Evolutionary conservation across 2,113 vertebrate genomes (phyloP), one percentile per base, ranked within the genome.

Genomic region (Caretta caretta): DNA sequence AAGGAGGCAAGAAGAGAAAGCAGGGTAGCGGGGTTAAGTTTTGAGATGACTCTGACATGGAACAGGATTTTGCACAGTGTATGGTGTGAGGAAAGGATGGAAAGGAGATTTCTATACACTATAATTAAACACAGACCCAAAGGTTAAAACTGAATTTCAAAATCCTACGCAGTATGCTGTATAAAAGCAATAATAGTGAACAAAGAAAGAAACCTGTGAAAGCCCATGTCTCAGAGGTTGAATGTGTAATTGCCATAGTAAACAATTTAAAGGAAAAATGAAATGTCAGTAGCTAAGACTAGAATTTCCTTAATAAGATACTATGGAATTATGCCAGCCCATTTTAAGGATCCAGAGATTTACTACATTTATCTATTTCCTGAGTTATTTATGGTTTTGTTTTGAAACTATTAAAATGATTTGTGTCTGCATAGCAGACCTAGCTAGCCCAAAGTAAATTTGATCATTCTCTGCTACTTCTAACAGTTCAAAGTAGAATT

Each of bases 401-500:
- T 96, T 96, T 93, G 69, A 86, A 90, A 85, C 89, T 81, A 59
- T 84, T 76, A 29, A 53, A 93, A 82, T 89, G 84, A 94, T 95
- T 84, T 92, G 95, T 97, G 93, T 42, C 57, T 76, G 11, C 50
- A 31, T 53, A 46, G 13, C 83, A 65, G 48, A 42, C 72, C 17
- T 84, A 49, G 20, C 54, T 86, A 89, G 72, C 78, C 29, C 46
- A 65, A 82, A 80, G 65, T 76, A 27, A 84, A 93, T 20, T 96
- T 97, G 90, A 91, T 94, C 93, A 83, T 46, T 90, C 87, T 82
- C 38, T 96, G 92, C 98, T 95, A 98, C 72, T 98, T 98, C 80
- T 97, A 92, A 84, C 97, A 97, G 89, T 93, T 92, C 89, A 85
- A 49, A 92, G 88, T 91, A 92, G 93, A 98, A 97, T 98, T 98